Evolutionary conservation across 2,797 vertebrate species (phyloP).

Genomic region (Xenentodon cancila): DNA sequence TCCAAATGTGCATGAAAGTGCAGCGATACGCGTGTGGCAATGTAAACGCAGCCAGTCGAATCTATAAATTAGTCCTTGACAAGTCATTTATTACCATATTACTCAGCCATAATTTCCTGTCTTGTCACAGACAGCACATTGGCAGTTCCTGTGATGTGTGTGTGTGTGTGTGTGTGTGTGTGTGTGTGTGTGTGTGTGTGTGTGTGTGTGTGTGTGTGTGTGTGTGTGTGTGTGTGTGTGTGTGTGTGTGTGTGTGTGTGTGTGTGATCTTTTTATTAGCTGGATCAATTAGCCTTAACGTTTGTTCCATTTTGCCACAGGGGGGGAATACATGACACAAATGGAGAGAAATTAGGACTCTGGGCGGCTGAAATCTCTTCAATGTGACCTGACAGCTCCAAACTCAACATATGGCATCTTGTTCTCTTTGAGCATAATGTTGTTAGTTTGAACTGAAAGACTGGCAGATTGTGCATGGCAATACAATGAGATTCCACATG

Average conservation of each 20-base stretch:
- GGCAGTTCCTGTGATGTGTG: constrained; percentile 34
- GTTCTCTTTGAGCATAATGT: constrained; percentile 53
- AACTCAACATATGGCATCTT: constrained; percentile 60
- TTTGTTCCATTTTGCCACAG: constrained; percentile 58
- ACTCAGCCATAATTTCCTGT: constrained; percentile 42
- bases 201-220: constrained; percentile 27
- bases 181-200: constrained; percentile 19
- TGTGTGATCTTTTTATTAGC: constrained; percentile 58
- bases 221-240: constrained; percentile 24
- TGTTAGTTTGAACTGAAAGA: constrained; percentile 57
- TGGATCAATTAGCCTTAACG: constrained; percentile 59
- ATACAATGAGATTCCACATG: constrained; percentile 60
- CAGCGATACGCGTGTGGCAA: not conserved
- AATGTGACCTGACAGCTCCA: constrained; percentile 55
- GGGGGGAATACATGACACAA: constrained; percentile 40
- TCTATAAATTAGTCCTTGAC: constrained; percentile 58
- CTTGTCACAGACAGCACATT: constrained; percentile 28
- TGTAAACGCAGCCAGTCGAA: constrained; percentile 37
- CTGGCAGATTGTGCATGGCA: constrained; percentile 43
- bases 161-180: constrained; percentile 12
- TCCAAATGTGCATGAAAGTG: too few relatives aligned
- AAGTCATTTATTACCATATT: constrained; percentile 42
- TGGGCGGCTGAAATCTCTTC: constrained; percentile 37
- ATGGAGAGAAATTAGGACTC: constrained; percentile 41
- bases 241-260: constrained; percentile 19